Percentiles rank a stretch among this genome's conserved stretches.
These are phyloP conservation scores for Otis tarda DNA, from an alignment of 2,113 vertebrate genomes.

Conservation along the genomic window DNA sequence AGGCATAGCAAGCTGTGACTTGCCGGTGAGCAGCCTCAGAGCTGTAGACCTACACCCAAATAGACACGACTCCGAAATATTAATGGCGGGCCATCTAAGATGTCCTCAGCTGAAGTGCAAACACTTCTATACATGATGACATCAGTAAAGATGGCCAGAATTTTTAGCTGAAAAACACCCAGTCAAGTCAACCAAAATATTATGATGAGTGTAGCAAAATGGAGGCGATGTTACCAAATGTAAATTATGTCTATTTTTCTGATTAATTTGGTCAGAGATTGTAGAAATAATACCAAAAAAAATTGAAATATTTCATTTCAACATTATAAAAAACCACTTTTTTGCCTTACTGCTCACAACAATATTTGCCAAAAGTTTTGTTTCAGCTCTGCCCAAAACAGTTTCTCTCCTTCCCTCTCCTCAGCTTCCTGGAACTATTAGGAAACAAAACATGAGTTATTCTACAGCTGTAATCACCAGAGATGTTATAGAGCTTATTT, in stretches of 20 bases:
- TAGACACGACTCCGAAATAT: background rate
- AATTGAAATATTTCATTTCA: background rate
- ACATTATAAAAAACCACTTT: background rate
- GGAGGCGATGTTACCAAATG: background rate
- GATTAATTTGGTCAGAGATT: background rate
- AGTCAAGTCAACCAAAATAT: background rate
- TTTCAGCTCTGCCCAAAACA: slow-evolving; percentile 45
- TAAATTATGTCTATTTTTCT: background rate
- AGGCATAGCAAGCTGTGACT: background rate
- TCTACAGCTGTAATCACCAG: slow-evolving; percentile 55
- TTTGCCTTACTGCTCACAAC: background rate
- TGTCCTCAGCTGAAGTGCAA: background rate
- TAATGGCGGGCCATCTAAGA: background rate
- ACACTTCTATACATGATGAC: background rate
- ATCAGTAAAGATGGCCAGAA: background rate
- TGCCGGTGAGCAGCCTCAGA: background rate
- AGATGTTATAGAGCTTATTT: slow-evolving; percentile 35
- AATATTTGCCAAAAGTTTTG: slow-evolving; percentile 21
- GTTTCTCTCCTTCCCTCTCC: slow-evolving; percentile 23
- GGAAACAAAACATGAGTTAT: slow-evolving; percentile 36
- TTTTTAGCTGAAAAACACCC: background rate
- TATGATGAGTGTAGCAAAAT: background rate
- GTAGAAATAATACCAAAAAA: background rate
- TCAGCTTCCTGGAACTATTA: slow-evolving; percentile 52
- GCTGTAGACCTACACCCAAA: background rate